Percentiles rank a stretch among this genome's conserved stretches.
Evolutionary conservation across 2,113 vertebrate genomes (phyloP).

Genomic region (Caretta caretta): DNA sequence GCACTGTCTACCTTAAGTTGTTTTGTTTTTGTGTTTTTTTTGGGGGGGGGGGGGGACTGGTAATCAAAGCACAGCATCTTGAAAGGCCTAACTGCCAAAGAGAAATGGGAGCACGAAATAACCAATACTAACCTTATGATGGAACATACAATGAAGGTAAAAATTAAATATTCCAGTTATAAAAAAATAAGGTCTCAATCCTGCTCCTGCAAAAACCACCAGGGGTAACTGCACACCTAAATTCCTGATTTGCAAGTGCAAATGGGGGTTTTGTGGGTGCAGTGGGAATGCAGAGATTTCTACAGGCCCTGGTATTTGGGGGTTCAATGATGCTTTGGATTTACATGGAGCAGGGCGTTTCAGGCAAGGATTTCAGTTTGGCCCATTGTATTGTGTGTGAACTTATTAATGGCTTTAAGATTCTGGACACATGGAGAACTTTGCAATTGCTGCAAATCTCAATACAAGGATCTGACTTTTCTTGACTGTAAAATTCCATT

Average conservation of each 20-base stretch:
- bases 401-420: neutral
- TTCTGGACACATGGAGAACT: neutral
- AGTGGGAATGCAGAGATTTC: rapidly evolving
- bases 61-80: neutral
- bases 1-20: neutral
- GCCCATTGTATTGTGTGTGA: rapidly evolving
- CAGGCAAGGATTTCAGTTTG: neutral
- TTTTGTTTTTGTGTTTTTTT: neutral
- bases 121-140: neutral
- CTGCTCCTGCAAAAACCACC: neutral
- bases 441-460: neutral
- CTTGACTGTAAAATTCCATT: rapidly evolving
- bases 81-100: neutral
- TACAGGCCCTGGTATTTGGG: neutral
- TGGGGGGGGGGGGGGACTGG: neutral
- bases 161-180: neutral
- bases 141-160: neutral
- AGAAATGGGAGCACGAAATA: neutral
- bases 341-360: neutral
- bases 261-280: neutral
- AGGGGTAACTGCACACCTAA: rapidly evolving
- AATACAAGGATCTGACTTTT: neutral
- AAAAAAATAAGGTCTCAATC: neutral
- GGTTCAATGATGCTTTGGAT: neutral
- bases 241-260: neutral